phyloP scores from a whole-genome alignment of 2,113 vertebrate genomes.

The Gadus macrocephalus region DNA sequence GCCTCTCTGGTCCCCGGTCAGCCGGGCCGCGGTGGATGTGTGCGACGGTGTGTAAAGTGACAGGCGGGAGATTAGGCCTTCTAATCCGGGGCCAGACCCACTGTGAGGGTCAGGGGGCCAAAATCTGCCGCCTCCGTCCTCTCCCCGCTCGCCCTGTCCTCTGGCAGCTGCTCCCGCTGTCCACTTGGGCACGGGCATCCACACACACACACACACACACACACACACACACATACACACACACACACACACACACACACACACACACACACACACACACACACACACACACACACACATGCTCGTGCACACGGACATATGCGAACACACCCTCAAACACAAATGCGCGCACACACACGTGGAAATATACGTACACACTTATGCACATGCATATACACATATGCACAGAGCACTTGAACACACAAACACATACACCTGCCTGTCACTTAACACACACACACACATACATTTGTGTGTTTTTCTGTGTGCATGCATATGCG shows the following conservation, averaged over 20 bases:
- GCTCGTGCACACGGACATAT: neutral
- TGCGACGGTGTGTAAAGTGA: slow-evolving; percentile 74
- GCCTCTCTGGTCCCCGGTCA: slow-evolving; percentile 40
- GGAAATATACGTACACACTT: neutral
- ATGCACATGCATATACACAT: neutral
- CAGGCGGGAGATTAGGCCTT: slow-evolving; percentile 76
- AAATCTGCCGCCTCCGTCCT: slow-evolving; percentile 52
- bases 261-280: slow-evolving; percentile 1
- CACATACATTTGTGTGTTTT: neutral
- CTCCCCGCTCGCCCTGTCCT: slow-evolving; percentile 23
- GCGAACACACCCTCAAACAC: neutral
- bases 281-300: slow-evolving; percentile 2
- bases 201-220: neutral
- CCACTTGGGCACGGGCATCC: slow-evolving; percentile 42
- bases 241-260: neutral
- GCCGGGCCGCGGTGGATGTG: slow-evolving; percentile 52
- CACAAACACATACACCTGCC: slow-evolving; percentile 1
- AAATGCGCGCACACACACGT: neutral
- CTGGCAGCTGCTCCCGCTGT: slow-evolving; percentile 75
- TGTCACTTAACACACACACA: neutral
- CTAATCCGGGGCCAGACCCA: slow-evolving; percentile 71
- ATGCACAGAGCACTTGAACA: neutral
- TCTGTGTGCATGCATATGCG: too few species aligned
- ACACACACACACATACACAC: slow-evolving; percentile 7
- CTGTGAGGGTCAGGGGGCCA: slow-evolving; percentile 71